These are phyloP conservation scores for Luehdorfia chinensis DNA, from an alignment of 1,140 invertebrate species.

Conservation along the genomic window DNA sequence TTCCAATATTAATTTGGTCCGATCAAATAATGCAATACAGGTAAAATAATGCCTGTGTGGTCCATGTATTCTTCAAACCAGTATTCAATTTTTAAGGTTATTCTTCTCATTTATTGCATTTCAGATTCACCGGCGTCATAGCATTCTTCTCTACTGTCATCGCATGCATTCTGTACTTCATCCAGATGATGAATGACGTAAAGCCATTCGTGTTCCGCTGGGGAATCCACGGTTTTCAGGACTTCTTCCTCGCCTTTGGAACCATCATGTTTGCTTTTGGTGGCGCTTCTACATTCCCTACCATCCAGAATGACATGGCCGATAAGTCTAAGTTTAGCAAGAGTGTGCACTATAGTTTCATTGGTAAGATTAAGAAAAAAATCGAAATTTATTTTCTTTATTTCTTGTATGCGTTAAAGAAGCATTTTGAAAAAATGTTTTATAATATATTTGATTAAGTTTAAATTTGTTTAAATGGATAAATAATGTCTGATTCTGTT, in stretches of 20 bases:
- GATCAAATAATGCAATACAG: too few relatives aligned
- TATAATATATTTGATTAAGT: too few relatives aligned
- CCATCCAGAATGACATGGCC: constrained; percentile 84
- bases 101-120: too few relatives aligned
- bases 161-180: constrained; percentile 79
- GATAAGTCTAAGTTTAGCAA: constrained; percentile 78
- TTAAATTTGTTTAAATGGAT: too few relatives aligned
- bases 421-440: neutral
- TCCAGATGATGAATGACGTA: constrained; percentile 76
- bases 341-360: constrained; percentile 75
- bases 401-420: neutral
- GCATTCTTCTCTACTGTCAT: constrained; percentile 78
- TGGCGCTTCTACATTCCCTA: constrained; percentile 83
- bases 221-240: constrained; percentile 59
- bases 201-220: constrained; percentile 50
- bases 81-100: too few relatives aligned
- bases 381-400: neutral
- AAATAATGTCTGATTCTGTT: too few relatives aligned
- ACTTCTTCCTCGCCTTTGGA: constrained; percentile 82
- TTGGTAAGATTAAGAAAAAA: constrained; percentile 46
- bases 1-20: too few relatives aligned
- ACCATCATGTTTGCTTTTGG: constrained; percentile 83
- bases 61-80: too few relatives aligned
- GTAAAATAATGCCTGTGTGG: too few relatives aligned
- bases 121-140: constrained; percentile 65